Evolutionary conservation across 2,888 invertebrate species (phyloP).

Genomic region (Liodrosophila aerea): DNA sequence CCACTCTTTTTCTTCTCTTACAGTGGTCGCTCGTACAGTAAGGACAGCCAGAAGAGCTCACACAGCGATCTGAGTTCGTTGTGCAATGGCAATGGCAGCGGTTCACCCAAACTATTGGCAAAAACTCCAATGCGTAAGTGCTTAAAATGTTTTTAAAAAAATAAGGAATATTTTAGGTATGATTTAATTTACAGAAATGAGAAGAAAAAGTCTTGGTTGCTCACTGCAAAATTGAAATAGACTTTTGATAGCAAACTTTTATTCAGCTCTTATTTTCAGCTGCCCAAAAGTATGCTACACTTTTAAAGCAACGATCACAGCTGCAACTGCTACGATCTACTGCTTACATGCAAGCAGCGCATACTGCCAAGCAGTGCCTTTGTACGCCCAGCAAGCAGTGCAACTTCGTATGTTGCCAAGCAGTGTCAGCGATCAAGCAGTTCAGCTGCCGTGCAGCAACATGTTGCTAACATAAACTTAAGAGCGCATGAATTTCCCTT

Average conservation of each 20-base stretch:
- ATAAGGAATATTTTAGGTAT: no score
- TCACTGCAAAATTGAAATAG: no score
- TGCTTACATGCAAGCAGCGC: constrained; percentile 19
- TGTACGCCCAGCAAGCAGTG: not conserved
- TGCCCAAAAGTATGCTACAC: constrained; percentile 33
- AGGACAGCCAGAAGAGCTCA: constrained; percentile 87
- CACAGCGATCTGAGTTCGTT: constrained; percentile 87
- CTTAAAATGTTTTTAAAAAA: not conserved
- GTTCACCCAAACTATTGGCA: constrained; percentile 82
- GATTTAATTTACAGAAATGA: no score
- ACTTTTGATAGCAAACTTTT: not conserved
- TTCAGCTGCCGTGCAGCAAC: not conserved
- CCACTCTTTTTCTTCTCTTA: constrained; percentile 40
- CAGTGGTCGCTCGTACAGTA: constrained; percentile 83
- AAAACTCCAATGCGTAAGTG: constrained; percentile 84
- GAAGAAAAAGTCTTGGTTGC: no score
- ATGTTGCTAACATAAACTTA: constrained; percentile 59
- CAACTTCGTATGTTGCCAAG: not conserved
- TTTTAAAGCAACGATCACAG: constrained; percentile 9
- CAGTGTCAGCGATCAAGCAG: constrained; percentile 3
- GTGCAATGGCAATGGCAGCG: constrained; percentile 76
- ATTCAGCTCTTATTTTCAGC: no score
- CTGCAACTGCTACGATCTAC: not conserved
- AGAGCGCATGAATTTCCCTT: constrained; percentile 58
- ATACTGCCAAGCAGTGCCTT: not conserved